Evolutionary conservation across 2,888 invertebrate genomes (phyloP).

Genomic region (Nomada fabriciana): DNA sequence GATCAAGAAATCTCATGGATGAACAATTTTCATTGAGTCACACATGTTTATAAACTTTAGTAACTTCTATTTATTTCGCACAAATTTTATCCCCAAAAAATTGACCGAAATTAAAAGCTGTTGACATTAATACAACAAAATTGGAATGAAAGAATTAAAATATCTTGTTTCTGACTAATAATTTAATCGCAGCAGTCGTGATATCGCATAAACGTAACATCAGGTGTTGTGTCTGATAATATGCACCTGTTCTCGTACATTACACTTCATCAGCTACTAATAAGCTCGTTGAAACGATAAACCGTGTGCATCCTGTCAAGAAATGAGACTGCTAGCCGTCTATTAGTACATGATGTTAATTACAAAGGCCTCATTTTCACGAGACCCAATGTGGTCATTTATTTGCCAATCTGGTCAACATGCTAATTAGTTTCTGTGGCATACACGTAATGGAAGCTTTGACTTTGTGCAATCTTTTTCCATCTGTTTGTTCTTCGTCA

Average conservation of each 20-base stretch:
- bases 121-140: not conserved
- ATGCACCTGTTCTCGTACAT: conserved; percentile 27
- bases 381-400: conserved; percentile 7
- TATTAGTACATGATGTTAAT: conserved; percentile 39
- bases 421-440: conserved; percentile 28
- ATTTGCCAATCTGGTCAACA: conserved; percentile 27
- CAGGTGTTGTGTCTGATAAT: not conserved
- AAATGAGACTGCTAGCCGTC: conserved; percentile 35
- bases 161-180: not conserved
- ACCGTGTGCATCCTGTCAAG: conserved; percentile 55
- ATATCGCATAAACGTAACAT: not conserved
- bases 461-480: conserved; percentile 35
- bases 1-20: too few relatives aligned
- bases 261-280: conserved; percentile 64
- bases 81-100: too few relatives aligned
- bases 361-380: conserved; percentile 33
- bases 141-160: not conserved
- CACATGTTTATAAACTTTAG: too few relatives aligned
- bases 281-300: conserved; percentile 74
- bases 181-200: not conserved
- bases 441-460: conserved; percentile 16
- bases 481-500: conserved; percentile 27
- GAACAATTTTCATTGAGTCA: too few relatives aligned
- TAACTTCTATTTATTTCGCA: too few relatives aligned
- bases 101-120: not conserved